phyloP scores from a whole-genome alignment of 92 coral and sea anemone species.

The Montipora capitata region DNA sequence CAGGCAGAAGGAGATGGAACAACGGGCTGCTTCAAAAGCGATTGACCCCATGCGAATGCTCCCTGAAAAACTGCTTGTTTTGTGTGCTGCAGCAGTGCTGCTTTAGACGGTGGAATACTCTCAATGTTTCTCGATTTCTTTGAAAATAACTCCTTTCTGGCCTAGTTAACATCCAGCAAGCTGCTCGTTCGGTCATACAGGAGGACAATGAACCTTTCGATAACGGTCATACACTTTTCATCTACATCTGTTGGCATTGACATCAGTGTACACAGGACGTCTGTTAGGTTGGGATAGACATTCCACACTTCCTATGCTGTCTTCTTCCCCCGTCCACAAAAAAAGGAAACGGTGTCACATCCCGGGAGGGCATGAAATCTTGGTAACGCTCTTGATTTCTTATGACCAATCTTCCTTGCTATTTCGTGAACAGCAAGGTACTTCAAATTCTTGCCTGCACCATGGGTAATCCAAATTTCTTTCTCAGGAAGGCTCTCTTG shows the following conservation, averaged over 20 bases:
- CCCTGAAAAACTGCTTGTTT: too few species aligned
- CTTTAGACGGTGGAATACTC: conserved; percentile 72
- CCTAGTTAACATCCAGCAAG: conserved; percentile 18
- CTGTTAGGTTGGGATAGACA: conserved; percentile 42
- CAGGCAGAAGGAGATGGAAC: too few species aligned
- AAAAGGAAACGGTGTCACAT: conserved; percentile 74
- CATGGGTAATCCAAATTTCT: conserved; percentile 64
- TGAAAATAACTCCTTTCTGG: conserved; percentile 54
- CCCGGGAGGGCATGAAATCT: conserved; percentile 66
- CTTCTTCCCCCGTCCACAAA: conserved; percentile 52
- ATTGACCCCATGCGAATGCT: too few species aligned
- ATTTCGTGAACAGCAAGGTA: conserved; percentile 51
- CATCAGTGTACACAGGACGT: background rate
- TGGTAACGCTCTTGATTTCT: background rate
- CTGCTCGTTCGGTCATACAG: conserved; percentile 38
- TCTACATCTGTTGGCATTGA: background rate
- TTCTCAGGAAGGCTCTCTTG: conserved; percentile 16
- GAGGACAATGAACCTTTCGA: conserved; percentile 21
- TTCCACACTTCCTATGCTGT: conserved; percentile 30
- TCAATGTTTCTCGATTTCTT: conserved; percentile 66
- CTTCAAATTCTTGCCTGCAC: conserved; percentile 37
- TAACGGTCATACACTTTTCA: background rate
- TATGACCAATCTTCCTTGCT: conserved; percentile 9
- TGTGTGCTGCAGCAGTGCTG: conserved; percentile 23
- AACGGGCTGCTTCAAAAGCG: too few species aligned